Percentiles rank a stretch among this genome's conserved stretches.
Conservation (phyloP, 53 echinoderm and acorn worm species). For the Paracentrotus lividus region DNA sequence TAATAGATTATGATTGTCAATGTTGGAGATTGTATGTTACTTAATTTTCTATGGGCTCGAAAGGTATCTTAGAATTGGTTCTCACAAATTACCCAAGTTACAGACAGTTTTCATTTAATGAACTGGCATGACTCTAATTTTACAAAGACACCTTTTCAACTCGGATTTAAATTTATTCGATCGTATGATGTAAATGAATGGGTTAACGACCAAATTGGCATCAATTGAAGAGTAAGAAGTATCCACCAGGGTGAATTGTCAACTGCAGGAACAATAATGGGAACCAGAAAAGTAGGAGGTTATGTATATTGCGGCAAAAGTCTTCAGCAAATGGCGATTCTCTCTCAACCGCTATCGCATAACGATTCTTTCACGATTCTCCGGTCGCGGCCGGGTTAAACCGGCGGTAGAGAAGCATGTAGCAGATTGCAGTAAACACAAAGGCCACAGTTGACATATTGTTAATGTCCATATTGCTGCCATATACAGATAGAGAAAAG, state of each 20-base stretch:
- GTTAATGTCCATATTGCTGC: not conserved
- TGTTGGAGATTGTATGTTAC: not conserved
- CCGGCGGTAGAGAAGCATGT: not conserved
- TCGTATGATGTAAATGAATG: not conserved
- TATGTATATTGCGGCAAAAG: not conserved
- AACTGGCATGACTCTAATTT: not conserved
- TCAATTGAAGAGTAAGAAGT: not conserved
- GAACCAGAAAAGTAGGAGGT: not conserved
- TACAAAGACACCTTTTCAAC: not conserved
- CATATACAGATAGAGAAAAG: not conserved
- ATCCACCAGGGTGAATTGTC: not conserved
- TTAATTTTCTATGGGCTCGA: too few relatives aligned
- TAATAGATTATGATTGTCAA: too few relatives aligned
- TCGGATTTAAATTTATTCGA: not conserved
- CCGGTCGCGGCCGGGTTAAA: not conserved
- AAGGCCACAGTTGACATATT: not conserved
- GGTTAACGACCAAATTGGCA: not conserved
- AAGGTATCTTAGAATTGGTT: too few relatives aligned
- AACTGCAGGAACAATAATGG: not conserved
- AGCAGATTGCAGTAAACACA: not conserved
- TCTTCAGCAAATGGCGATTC: not conserved
- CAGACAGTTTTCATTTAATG: too few relatives aligned
- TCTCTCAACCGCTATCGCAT: not conserved
- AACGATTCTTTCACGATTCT: too few relatives aligned
- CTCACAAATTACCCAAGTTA: too few relatives aligned